Evolutionary conservation across 2,888 invertebrate species (phyloP), one percentile per base, ranked within the genome.

Genomic region (Coleophora deauratella): DNA sequence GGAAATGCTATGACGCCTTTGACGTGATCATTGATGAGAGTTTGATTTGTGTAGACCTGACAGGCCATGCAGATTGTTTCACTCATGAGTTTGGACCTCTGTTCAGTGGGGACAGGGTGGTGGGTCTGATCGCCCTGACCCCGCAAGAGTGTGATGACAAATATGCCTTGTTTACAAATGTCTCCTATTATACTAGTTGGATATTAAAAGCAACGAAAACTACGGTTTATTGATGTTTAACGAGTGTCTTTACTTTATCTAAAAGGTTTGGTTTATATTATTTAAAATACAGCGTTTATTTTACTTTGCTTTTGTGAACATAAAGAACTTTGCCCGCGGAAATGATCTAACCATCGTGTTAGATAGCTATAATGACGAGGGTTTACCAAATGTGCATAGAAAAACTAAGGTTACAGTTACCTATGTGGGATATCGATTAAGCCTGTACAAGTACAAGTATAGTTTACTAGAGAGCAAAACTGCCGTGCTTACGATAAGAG

Each of bases 31-130:
- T 74, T 0, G 75, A 79, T 2, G 58, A 63, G 0, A 72, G 72
- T 9, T 37, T 77, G 38, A 62, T 82, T 0, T 84, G 84, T 36
- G 52, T 78, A 0, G 78, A 84, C 12, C 42, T 81, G 45, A 61
- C 72, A 0, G 44, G 51, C 0, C 56, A 78, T n/a, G 63, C 68
- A 0, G 78, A 79, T 12, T 84, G 84, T 41, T 84, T 82, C 10
- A 45, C 72, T 0, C 68, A 76, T 2, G 84, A 84, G 27, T 82
- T 81, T 42, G 84, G 84, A 0, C 84, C 84, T 0, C 33, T 82
- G 1, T 82, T 57, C 41, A 27, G 37, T 4, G 59, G 46, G 0
- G 71, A 81, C 31, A 77, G 67, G 35, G 47, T 82, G 1, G 66
- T 72, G 0, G 84, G 82, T 0, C 52, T 82, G 0, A 43, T 82